Base-by-base conservation (phyloP, 2,797 vertebrate species). In the Tiaroga cobitis region DNA sequence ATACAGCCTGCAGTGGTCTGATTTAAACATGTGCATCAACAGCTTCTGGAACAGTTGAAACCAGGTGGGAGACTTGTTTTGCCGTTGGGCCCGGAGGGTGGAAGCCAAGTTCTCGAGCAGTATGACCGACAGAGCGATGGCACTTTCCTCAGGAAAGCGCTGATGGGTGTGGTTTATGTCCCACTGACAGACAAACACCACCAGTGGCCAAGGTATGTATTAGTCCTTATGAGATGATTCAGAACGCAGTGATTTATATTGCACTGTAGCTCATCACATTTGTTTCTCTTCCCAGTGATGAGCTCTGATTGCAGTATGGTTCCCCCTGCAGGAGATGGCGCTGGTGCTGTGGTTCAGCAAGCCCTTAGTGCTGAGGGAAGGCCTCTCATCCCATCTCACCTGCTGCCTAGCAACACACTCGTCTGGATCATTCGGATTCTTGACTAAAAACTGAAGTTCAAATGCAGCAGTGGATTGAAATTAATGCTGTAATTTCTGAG, bases 141-240 rank as follows among this genome's bases (percentile, higher is more conserved):
- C 59, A 94, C 94, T 51, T 95, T 98, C 76, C 56, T 95, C 0
- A 96, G 95, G 89, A 97, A 93, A 19, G 94, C 95, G 3, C 93
- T 98, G 89, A 98, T 98, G 97, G 96, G 96, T 1, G 97, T 98
- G 70, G 92, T 97, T 88, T 98, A 97, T 2, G 96, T 98, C 43
- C 97, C 97, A 0, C 93, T 98, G 88, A 98, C 97, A n/a, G 97
- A 98, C 92, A 97, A 94, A 89, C 94, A 94, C 4, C 95, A 83
- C 78, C 97, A 98, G 91, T 97, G 96, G 96, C 95, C 96, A 49
- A 94, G 96, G 97, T 98, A 95, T 49, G 78, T 85, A 39, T 81
- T 10, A 76, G 24, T 74, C 18, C 10, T 59, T 18, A 29, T 11
- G 61, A 83, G 32, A 54, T 37, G 3, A 65, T 65, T 43, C 10